Percentiles rank a stretch among this genome's conserved stretches.
Evolutionary conservation across 2,888 invertebrate genomes (phyloP).

Genomic region (Phengaris alcon): DNA sequence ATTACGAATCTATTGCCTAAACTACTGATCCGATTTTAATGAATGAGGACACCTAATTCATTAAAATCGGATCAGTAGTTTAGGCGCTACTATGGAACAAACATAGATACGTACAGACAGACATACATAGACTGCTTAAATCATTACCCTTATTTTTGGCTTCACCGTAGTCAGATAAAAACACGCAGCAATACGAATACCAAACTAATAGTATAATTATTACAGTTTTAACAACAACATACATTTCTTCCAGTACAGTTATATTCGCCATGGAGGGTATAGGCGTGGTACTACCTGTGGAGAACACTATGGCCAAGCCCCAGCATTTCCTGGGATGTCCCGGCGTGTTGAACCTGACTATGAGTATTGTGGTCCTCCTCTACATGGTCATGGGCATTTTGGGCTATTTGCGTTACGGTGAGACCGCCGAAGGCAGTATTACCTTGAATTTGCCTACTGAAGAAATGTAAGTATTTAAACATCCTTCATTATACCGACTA

Average conservation of each 20-base stretch:
- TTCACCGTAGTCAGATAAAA: too few relatives aligned
- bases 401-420: conserved; percentile 92
- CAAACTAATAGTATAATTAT: too few relatives aligned
- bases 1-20: too few relatives aligned
- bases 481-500: not conserved
- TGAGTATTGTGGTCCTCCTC: conserved; percentile 88
- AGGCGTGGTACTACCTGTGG: conserved; percentile 93
- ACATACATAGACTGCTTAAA: too few relatives aligned
- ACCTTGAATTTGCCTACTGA: conserved; percentile 88
- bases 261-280: conserved; percentile 99
- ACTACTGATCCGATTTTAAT: too few relatives aligned
- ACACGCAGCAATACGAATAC: too few relatives aligned
- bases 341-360: conserved; percentile 92
- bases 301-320: conserved; percentile 93
- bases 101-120: too few relatives aligned
- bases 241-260: conserved; percentile 84
- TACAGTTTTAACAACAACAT: conserved; percentile 26
- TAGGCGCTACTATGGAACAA: too few relatives aligned
- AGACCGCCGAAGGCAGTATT: conserved; percentile 84
- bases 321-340: conserved; percentile 88
- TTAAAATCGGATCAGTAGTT: too few relatives aligned
- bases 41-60: too few relatives aligned
- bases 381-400: conserved; percentile 93
- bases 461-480: conserved; percentile 78
- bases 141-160: too few relatives aligned